Base-by-base conservation (phyloP, 2,888 invertebrate genomes). In the Caprella mutica region DNA sequence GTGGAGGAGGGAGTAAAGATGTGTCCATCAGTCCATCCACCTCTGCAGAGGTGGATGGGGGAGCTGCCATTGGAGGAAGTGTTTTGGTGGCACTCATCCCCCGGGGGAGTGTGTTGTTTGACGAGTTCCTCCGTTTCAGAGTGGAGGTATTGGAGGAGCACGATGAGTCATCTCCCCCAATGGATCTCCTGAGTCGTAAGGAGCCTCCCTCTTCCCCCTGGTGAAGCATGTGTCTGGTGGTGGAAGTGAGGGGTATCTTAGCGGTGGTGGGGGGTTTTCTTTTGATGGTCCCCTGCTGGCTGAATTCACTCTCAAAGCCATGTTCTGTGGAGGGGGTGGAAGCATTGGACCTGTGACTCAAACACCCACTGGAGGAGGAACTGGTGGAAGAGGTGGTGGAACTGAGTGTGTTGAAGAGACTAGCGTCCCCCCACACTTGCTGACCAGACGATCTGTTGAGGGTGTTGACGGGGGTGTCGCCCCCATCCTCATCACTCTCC, bases 201-300 rank as follows among this genome's bases (percentile, higher is more conserved):
- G 26, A 5, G n/a, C 29, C 48, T 5, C 29, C 48, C 9, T 48
- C 33, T 19, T 48, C 48, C 5, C 84, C 87, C 69, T 86, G 89
- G 71, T 91, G 89, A 70, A 90, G 90, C 58, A 92, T 75, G 69
- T 89, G 88, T 14, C 92, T 78, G 2, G 91, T 91, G 75, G 90
- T 91, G 70, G 86, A 86, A 3, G 92, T 92, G 65, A 91, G 72
- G 0, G 91, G 92, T 50, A 92, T 80, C 73, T 89, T 90, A 6
- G 91, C 90, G 24, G 70, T 69, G 46, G 69, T 67, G 19, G 88
- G 87, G 0, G 92, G 92, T 71, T 92, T 92, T 44, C 92, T 79
- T 71, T 92, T 92, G 60, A 92, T 91, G 30, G 92, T 92, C 30
- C 86, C 86, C 74, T 72, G 56, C 29, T 69, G 68, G 1, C 75